Evolutionary conservation across 2,797 vertebrate species (phyloP).

Genomic region (Emys orbicularis): DNA sequence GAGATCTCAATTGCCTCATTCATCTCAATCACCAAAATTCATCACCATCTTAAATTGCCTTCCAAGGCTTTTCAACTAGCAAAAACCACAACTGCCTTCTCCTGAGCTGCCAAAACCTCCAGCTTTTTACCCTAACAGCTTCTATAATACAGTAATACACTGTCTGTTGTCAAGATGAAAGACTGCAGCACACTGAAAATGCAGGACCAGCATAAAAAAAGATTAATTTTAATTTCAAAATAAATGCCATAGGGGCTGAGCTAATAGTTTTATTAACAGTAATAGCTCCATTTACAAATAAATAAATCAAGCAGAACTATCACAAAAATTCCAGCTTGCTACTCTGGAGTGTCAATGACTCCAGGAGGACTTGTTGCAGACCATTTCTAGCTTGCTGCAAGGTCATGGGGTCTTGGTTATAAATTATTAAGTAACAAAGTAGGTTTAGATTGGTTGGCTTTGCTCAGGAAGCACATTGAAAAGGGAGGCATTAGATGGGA

Average conservation of each 20-base stretch:
- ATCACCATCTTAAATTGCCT: conserved; percentile 6
- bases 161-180: conserved; percentile 32
- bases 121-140: conserved; percentile 42
- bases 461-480: neutral
- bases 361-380: too few species aligned
- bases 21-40: conserved; percentile 54
- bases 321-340: neutral
- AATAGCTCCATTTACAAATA: neutral
- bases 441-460: neutral
- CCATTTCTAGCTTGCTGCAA: neutral
- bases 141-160: conserved; percentile 5
- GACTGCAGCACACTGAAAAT: conserved; percentile 18
- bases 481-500: neutral
- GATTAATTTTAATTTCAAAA: neutral
- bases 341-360: too few species aligned
- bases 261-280: neutral
- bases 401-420: neutral
- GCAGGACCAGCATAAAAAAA: neutral
- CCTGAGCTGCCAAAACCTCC: conserved; percentile 23
- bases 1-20: neutral
- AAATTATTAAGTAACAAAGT: neutral
- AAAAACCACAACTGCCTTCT: conserved; percentile 65
- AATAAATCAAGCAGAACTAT: neutral
- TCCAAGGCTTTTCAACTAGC: conserved; percentile 59
- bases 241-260: neutral